Evolutionary conservation across 2,888 invertebrate genomes (phyloP).

Genomic region (Margaritifera margaritifera): DNA sequence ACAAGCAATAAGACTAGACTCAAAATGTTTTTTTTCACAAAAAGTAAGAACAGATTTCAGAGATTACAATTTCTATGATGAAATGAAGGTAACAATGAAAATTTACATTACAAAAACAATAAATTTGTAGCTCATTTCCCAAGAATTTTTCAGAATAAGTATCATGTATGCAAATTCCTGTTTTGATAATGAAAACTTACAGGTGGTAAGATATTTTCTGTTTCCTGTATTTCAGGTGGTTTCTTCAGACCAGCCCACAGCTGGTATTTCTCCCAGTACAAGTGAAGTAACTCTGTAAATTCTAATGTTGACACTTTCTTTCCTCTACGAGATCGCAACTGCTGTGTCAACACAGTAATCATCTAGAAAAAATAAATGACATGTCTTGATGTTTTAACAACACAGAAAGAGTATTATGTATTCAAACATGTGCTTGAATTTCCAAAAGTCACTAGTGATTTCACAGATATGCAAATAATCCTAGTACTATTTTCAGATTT

Average conservation of each 20-base stretch:
- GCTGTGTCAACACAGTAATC: conserved; percentile 63
- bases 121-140: too few relatives aligned
- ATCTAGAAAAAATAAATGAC: conserved; percentile 48
- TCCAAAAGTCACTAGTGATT: neutral
- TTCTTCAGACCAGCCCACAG: conserved; percentile 47
- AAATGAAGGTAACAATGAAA: too few relatives aligned
- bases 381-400: neutral
- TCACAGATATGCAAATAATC: neutral
- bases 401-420: neutral
- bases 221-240: conserved; percentile 42
- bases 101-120: too few relatives aligned
- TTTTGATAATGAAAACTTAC: conserved; percentile 44
- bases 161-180: too few relatives aligned
- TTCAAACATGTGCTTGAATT: neutral
- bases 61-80: too few relatives aligned
- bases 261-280: conserved; percentile 58
- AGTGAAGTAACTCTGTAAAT: conserved; percentile 52
- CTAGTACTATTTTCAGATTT: neutral
- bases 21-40: too few relatives aligned
- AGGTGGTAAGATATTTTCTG: conserved; percentile 62
- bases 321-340: conserved; percentile 54
- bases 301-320: conserved; percentile 56
- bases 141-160: too few relatives aligned
- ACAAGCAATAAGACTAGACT: too few relatives aligned
- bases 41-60: too few relatives aligned